phyloP scores from a whole-genome alignment of 2,888 invertebrate species.

The Rhorus exstirpatorius region DNA sequence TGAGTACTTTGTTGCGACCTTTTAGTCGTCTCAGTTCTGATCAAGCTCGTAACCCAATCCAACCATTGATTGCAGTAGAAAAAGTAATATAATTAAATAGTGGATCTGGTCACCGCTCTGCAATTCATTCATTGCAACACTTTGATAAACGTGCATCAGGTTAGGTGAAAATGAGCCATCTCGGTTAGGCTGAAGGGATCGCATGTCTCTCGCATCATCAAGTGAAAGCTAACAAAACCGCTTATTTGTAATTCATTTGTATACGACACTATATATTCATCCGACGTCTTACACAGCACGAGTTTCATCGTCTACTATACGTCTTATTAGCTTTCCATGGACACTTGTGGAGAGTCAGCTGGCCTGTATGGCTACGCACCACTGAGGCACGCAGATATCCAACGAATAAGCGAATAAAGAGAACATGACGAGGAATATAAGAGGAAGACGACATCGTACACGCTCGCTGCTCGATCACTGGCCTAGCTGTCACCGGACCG shows the following conservation, averaged over 20 bases:
- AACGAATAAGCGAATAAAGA: conserved; percentile 23
- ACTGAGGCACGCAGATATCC: conserved; percentile 25
- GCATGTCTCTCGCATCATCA: conserved; percentile 41
- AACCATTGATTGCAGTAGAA: no score
- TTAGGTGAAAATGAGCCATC: conserved; percentile 40
- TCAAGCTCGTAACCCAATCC: no score
- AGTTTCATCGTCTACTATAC: conserved; percentile 21
- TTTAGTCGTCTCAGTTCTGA: no score
- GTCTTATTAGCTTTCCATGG: conserved; percentile 61
- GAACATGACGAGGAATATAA: conserved; percentile 17
- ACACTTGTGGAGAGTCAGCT: conserved; percentile 62
- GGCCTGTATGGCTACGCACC: conserved; percentile 26
- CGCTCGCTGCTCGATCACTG: conserved; percentile 42
- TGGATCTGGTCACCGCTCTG: background rate
- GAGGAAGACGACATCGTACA: conserved; percentile 32
- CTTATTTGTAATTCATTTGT: conserved; percentile 61
- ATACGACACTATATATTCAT: conserved; percentile 32
- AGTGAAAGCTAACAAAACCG: conserved; percentile 60
- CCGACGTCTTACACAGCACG: conserved; percentile 23
- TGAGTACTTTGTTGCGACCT: no score
- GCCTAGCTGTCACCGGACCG: conserved; percentile 45
- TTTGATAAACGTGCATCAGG: conserved; percentile 50
- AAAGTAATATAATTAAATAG: background rate
- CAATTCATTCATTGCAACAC: conserved; percentile 39
- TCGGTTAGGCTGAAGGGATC: conserved; percentile 42